These are phyloP conservation scores for Micronycteris hirsuta DNA, from an alignment of 2,113 vertebrate genomes.

Conservation along the genomic window DNA sequence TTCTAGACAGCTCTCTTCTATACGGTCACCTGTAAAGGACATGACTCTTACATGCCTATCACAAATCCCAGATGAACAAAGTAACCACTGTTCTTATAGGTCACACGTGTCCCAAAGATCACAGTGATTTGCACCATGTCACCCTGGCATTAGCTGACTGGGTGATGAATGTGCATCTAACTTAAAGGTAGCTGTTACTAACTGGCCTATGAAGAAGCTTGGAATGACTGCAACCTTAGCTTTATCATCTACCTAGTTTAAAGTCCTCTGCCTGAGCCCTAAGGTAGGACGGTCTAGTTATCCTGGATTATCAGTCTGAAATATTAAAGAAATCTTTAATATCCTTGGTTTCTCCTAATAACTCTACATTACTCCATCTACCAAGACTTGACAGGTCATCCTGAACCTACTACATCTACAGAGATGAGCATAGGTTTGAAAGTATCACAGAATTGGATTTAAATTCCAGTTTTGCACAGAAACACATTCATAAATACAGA, in stretches of 20 bases:
- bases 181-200: background rate
- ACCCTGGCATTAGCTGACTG: background rate
- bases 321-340: background rate
- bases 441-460: background rate
- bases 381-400: background rate
- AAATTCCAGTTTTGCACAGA: background rate
- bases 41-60: background rate
- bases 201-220: background rate
- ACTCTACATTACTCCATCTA: background rate
- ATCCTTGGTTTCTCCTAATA: background rate
- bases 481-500: background rate
- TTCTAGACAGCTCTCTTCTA: background rate
- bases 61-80: background rate
- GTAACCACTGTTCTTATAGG: background rate
- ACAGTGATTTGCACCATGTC: background rate
- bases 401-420: background rate
- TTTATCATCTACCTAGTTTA: background rate
- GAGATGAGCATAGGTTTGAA: background rate
- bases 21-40: background rate
- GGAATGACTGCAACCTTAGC: background rate
- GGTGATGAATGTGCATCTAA: background rate
- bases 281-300: background rate
- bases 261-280: background rate
- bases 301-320: background rate
- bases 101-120: background rate